phyloP scores from a whole-genome alignment of 1,140 invertebrate genomes.

The Nasonia giraulti region DNA sequence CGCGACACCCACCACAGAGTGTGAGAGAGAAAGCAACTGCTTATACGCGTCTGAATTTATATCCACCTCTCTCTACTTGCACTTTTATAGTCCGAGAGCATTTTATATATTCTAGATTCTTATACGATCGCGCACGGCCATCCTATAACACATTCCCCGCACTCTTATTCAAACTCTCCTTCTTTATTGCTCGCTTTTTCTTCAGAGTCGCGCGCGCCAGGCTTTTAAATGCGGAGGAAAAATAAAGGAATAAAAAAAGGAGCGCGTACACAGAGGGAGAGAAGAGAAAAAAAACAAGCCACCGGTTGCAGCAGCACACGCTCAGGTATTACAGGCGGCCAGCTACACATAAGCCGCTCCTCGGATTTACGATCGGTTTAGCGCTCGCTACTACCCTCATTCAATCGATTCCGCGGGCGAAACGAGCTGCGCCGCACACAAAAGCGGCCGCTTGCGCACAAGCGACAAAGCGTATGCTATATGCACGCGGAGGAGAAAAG shows the following conservation, averaged over 20 bases:
- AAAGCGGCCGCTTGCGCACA: background rate
- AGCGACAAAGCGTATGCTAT: conserved; percentile 18
- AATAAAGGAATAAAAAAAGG: conserved; percentile 26
- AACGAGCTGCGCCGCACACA: background rate
- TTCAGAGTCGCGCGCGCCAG: background rate
- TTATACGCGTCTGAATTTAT: background rate
- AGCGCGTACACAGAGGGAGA: background rate
- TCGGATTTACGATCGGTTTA: conserved; percentile 67
- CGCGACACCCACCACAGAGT: background rate
- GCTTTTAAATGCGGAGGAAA: background rate
- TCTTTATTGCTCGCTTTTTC: conserved; percentile 25
- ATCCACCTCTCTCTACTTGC: background rate
- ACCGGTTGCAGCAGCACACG: conserved; percentile 24
- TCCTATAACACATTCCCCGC: background rate
- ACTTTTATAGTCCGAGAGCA: background rate
- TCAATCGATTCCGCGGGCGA: conserved; percentile 57
- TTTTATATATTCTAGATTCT: conserved; percentile 1
- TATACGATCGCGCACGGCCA: background rate
- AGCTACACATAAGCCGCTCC: conserved; percentile 49
- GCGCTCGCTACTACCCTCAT: conserved; percentile 18
- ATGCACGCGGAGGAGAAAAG: background rate
- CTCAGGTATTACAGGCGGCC: conserved; percentile 18
- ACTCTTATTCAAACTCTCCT: conserved; percentile 9
- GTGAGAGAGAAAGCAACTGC: background rate
- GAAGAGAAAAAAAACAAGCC: conserved; percentile 20